A percentile compares a stretch with the other conserved stretches of the same genome.
These are phyloP conservation scores for Erethizon dorsatum DNA, from an alignment of 2,797 vertebrate genomes.

Conservation along the genomic window DNA sequence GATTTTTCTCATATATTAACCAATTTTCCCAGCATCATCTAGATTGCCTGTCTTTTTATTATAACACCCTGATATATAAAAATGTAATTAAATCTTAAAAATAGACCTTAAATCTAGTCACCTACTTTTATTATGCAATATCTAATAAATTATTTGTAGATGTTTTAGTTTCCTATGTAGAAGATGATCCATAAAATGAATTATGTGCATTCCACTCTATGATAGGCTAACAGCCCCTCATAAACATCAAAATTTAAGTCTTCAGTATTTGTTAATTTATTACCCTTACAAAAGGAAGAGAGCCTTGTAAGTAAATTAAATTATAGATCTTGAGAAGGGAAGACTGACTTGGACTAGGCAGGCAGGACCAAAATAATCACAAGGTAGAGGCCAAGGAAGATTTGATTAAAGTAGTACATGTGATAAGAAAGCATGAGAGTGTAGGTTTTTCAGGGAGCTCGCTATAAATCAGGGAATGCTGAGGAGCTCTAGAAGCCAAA, in stretches of 20 bases:
- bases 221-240: not conserved
- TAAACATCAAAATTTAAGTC: not conserved
- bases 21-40: not conserved
- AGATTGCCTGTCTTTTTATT: not conserved
- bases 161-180: not conserved
- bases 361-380: not conserved
- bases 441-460: rapidly evolving
- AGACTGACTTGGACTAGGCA: not conserved
- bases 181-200: not conserved
- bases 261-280: not conserved
- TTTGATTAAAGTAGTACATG: not conserved
- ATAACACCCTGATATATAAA: not conserved
- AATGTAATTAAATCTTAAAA: not conserved
- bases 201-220: not conserved
- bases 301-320: not conserved
- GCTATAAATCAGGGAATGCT: not conserved
- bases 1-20: not conserved
- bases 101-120: not conserved
- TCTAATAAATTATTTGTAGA: not conserved
- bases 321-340: not conserved
- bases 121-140: not conserved
- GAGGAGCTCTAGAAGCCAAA: not conserved
- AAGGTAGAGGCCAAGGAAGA: not conserved
- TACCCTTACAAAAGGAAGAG: not conserved
- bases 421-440: not conserved